Conservation (phyloP, 2,113 vertebrate species). For the Syrrhaptes paradoxus region DNA sequence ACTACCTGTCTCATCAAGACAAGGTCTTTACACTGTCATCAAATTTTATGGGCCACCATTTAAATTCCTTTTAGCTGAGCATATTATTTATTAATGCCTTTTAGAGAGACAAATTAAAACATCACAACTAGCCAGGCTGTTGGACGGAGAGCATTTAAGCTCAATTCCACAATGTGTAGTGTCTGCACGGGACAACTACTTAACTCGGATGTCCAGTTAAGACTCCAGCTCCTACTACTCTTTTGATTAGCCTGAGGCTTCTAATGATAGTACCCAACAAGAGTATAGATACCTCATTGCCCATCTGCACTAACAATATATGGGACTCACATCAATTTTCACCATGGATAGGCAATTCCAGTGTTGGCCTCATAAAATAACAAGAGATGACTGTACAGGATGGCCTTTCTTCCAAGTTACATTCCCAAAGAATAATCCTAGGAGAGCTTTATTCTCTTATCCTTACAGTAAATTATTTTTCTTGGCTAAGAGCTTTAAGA, state of each 20-base stretch:
- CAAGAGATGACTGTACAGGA: not conserved
- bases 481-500: slow-evolving; percentile 7
- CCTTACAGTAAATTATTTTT: slow-evolving; percentile 34
- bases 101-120: not conserved
- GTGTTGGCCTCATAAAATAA: not conserved
- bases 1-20: not conserved
- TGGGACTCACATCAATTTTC: not conserved
- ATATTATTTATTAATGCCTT: not conserved
- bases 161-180: not conserved
- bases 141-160: not conserved
- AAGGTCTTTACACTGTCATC: not conserved
- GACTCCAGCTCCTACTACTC: not conserved
- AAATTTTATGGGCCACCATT: not conserved
- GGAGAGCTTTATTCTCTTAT: slow-evolving; percentile 36
- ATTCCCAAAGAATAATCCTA: slow-evolving; percentile 13
- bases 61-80: not conserved
- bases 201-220: not conserved
- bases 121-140: not conserved
- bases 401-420: not conserved
- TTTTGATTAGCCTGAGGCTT: not conserved
- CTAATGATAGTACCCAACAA: not conserved
- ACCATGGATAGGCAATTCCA: not conserved
- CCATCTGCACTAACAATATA: not conserved
- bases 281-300: not conserved
- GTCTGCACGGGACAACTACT: not conserved